phyloP scores from a whole-genome alignment of 2,113 vertebrate species.

The Prochilodus magdalenae region DNA sequence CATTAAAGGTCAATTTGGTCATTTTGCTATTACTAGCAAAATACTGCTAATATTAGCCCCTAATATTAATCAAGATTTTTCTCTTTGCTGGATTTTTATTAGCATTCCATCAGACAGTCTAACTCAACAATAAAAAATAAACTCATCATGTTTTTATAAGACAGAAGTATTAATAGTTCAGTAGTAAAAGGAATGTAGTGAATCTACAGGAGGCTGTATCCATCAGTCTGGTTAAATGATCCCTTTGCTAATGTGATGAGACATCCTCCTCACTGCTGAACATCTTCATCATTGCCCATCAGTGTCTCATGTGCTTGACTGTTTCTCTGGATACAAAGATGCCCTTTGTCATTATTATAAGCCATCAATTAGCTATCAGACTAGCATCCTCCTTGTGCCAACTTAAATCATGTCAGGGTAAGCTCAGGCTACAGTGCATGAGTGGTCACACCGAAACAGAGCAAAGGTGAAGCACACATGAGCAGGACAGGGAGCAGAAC shows the following conservation, averaged over 20 bases:
- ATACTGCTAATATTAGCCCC: too few relatives aligned
- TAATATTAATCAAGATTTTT: not conserved
- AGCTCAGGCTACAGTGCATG: not conserved
- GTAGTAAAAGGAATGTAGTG: not conserved
- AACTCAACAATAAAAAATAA: too few relatives aligned
- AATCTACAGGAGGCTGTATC: not conserved
- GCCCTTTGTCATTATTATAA: constrained; percentile 24
- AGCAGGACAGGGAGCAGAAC: not conserved
- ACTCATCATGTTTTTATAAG: too few relatives aligned
- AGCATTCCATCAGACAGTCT: not conserved
- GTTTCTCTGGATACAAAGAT: constrained; percentile 26
- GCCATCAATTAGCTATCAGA: not conserved
- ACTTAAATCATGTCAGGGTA: not conserved
- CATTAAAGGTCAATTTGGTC: too few relatives aligned
- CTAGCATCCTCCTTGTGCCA: not conserved
- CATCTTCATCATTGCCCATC: not conserved
- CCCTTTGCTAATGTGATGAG: not conserved
- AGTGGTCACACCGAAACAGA: not conserved
- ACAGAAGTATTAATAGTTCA: too few relatives aligned
- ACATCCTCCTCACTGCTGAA: not conserved
- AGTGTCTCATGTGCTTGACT: constrained; percentile 11
- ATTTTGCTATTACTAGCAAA: too few relatives aligned
- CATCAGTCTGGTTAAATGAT: not conserved
- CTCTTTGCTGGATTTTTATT: not conserved
- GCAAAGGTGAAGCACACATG: not conserved